Conservation (phyloP, 2,888 invertebrate species). For the Allygus modestus region DNA sequence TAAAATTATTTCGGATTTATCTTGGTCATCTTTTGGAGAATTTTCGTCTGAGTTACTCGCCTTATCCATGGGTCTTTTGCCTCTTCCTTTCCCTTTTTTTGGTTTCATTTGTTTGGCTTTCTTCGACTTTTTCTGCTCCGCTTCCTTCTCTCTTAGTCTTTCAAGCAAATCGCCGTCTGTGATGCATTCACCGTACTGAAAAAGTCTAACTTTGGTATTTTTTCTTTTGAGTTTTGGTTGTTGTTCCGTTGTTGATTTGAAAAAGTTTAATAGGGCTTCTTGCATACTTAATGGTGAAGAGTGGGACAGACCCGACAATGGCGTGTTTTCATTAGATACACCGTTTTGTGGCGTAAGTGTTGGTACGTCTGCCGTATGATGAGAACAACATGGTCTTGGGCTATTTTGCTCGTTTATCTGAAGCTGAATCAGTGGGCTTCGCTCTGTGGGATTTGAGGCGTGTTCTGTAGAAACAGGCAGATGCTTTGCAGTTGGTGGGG, state of each 20-base stretch:
- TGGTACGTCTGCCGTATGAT: not conserved
- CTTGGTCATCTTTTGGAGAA: not conserved
- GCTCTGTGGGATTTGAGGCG: not conserved
- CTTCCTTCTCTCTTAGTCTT: constrained; percentile 13
- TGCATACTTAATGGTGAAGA: not conserved
- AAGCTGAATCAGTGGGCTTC: not conserved
- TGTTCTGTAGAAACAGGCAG: not conserved
- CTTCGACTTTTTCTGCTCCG: not conserved
- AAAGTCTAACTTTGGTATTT: not conserved
- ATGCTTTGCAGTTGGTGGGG: too few species aligned
- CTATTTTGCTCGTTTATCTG: not conserved
- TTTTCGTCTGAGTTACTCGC: constrained; percentile 6
- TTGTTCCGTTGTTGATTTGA: constrained; percentile 8
- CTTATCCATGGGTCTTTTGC: not conserved
- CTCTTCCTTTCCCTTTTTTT: not conserved
- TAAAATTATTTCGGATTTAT: not conserved
- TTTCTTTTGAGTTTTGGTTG: not conserved
- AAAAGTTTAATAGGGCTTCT: constrained; percentile 1
- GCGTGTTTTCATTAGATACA: not conserved
- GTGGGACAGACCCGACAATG: not conserved
- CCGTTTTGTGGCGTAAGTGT: not conserved
- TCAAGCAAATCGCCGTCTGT: constrained; percentile 13
- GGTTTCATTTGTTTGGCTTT: not conserved
- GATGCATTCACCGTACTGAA: constrained; percentile 20
- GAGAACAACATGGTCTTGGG: not conserved